Base-by-base conservation (phyloP, 2,888 invertebrate species). In the Scaptomyza polygonia region DNA sequence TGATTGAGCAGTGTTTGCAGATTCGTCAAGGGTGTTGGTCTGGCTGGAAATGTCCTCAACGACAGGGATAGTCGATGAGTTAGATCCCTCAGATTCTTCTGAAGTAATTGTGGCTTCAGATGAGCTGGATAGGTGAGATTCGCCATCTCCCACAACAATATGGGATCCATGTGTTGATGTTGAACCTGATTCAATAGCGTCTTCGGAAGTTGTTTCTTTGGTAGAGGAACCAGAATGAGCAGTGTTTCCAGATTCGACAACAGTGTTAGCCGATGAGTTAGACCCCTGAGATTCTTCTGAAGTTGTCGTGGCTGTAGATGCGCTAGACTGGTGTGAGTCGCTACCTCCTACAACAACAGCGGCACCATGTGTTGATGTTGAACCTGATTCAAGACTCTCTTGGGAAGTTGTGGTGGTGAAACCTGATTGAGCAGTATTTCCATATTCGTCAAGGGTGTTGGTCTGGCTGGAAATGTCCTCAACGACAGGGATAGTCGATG, bases 231-330 rank as follows among this genome's bases (percentile, higher is more conserved):
- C 16, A 12, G 55, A 40, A 3, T 66, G 55, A 1, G 27, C 32
- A 6, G 34, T 53, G 56, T 40, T 67, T 1, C 45, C 53, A 42
- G 42, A 16, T 36, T 54, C 44, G 0, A 27, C 44, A 16, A 36
- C 42, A 6, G 21, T 42, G 12, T 7, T 21, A 7, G 1, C 18
- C 2, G n/a, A 21, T 4, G 21, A 21, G 0, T 21, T 21, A 4
- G 21, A 21, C 4, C 3, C 21, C 3, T 21, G 3, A 12, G 34
- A n/a, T 32, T 9, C 34, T 0, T 34, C 3, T 1, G 36, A 27
- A 0, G 3, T 21, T 21, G 48, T 48, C 0, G 47, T 34, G 0
- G 45, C 29, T 4, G 29, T 16, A 3, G 12, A 16, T 1, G 45
- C 29, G 12, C 32, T n/a, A 2, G 61, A 21, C 9, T 55, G 49